These are phyloP conservation scores for Sphaeridia pumilis DNA, from an alignment of 2,888 invertebrate species.

Conservation along the genomic window DNA sequence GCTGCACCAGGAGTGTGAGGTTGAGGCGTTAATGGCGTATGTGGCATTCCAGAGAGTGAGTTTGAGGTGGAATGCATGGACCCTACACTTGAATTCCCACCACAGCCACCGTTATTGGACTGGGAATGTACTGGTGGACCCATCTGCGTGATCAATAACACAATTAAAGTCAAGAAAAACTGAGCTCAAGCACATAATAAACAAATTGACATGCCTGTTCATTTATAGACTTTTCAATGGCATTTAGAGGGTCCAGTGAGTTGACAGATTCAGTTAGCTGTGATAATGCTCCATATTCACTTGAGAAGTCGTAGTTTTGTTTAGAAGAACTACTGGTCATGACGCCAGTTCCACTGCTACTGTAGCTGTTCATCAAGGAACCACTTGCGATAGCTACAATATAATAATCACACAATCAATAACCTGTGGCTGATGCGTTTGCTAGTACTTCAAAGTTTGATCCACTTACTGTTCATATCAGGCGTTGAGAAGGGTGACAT, in stretches of 20 bases:
- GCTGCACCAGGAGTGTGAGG: conserved; percentile 59
- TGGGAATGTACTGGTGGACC: conserved; percentile 13
- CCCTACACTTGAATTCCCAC: conserved; percentile 20
- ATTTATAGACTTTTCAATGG: conserved; percentile 83
- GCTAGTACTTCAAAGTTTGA: background rate
- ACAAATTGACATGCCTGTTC: conserved; percentile 57
- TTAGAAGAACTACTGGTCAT: conserved; percentile 35
- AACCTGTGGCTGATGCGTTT: background rate
- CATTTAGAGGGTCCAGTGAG: conserved; percentile 79
- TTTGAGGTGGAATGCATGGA: too few species aligned
- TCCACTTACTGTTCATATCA: conserved; percentile 66
- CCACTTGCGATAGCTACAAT: conserved; percentile 65
- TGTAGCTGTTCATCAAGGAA: conserved; percentile 61
- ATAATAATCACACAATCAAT: too few species aligned
- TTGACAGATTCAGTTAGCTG: conserved; percentile 77
- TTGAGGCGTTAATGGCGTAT: conserved; percentile 70
- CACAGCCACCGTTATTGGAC: conserved; percentile 24
- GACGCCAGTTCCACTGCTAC: conserved; percentile 39
- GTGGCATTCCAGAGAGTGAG: conserved; percentile 50
- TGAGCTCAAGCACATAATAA: background rate
- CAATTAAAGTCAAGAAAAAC: background rate
- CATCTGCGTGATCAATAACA: conserved; percentile 10
- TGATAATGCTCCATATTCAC: conserved; percentile 53
- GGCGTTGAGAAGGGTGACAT: conserved; percentile 83
- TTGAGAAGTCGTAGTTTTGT: conserved; percentile 37